A percentile compares a stretch with the other conserved stretches of the same genome.
phyloP scores from a whole-genome alignment of 23 tunicate species.

The Ciona savignyi region DNA sequence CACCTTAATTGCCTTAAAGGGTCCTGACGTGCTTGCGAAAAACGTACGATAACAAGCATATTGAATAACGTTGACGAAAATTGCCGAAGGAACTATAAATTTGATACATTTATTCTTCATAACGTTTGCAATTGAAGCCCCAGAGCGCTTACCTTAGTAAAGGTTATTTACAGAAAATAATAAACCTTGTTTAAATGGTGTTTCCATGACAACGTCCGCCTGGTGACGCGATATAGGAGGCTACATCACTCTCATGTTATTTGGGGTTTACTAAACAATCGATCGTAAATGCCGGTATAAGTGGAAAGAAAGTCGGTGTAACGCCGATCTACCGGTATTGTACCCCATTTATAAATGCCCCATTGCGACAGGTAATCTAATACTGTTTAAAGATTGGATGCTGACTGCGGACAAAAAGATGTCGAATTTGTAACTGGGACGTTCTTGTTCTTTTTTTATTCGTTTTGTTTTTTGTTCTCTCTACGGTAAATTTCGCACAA shows the following conservation, averaged over 20 bases:
- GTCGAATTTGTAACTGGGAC: neutral
- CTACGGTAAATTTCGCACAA: neutral
- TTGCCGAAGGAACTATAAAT: neutral
- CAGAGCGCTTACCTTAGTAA: too few relatives aligned
- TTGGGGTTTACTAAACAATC: neutral
- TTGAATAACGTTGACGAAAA: neutral
- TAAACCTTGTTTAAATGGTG: too few relatives aligned
- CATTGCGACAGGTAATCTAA: neutral
- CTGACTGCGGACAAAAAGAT: neutral
- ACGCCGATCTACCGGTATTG: neutral
- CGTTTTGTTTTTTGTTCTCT: neutral
- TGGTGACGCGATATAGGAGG: too few relatives aligned
- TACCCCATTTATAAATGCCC: neutral
- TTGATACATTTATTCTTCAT: too few relatives aligned
- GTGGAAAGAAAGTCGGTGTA: neutral
- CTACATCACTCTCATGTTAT: too few relatives aligned
- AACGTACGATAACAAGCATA: neutral
- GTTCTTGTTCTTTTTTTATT: neutral
- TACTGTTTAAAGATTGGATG: neutral
- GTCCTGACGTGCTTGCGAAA: neutral
- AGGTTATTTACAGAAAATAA: too few relatives aligned
- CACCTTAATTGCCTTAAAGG: neutral
- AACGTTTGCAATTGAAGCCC: too few relatives aligned
- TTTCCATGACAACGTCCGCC: too few relatives aligned
- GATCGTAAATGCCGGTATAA: neutral